A percentile compares a stretch with the other conserved stretches of the same genome.
phyloP scores from a whole-genome alignment of 1,140 invertebrate species.

The Drosophila prosaltans region DNA sequence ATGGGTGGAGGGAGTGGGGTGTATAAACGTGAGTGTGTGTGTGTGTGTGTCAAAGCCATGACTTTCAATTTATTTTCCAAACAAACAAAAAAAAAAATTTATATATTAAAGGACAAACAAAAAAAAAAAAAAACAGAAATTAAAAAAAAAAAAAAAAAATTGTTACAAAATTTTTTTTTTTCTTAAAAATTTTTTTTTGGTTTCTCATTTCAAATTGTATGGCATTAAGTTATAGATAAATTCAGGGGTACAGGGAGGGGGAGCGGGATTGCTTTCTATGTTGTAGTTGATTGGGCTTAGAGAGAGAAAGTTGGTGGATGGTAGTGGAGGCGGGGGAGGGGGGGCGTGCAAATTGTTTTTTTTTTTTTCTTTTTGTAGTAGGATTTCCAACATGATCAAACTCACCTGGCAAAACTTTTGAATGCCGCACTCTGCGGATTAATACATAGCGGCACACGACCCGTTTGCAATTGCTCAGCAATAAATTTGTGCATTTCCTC shows the following conservation, averaged over 20 bases:
- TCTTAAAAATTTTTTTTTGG: neutral
- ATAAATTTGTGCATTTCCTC: slow-evolving; percentile 99
- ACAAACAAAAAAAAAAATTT: neutral
- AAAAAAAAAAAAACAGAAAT: slow-evolving; percentile 12
- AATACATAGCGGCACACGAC: slow-evolving; percentile 98
- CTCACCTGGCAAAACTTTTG: slow-evolving; percentile 99
- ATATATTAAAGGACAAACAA: slow-evolving; percentile 3
- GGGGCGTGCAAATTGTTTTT: slow-evolving; percentile 19
- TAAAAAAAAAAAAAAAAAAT: neutral
- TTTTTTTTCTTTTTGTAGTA: neutral
- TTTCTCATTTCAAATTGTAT: slow-evolving; percentile 22
- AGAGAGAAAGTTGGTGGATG: neutral
- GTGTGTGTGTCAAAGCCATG: slow-evolving; percentile 33
- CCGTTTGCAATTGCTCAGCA: slow-evolving; percentile 96
- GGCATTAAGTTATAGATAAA: neutral
- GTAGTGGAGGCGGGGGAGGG: slow-evolving; percentile 8
- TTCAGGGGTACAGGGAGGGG: neutral
- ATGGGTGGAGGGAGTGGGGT: neutral
- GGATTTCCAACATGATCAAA: slow-evolving; percentile 48
- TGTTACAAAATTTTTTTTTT: slow-evolving; percentile 5
- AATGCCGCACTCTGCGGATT: slow-evolving; percentile 99
- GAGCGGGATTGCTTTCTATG: slow-evolving; percentile 9
- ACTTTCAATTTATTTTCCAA: slow-evolving; percentile 33
- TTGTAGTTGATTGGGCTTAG: slow-evolving; percentile 22
- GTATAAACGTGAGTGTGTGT: neutral